These are phyloP conservation scores for Stichopus horrens DNA, from an alignment of 53 echinoderm and acorn worm species.

Conservation along the genomic window DNA sequence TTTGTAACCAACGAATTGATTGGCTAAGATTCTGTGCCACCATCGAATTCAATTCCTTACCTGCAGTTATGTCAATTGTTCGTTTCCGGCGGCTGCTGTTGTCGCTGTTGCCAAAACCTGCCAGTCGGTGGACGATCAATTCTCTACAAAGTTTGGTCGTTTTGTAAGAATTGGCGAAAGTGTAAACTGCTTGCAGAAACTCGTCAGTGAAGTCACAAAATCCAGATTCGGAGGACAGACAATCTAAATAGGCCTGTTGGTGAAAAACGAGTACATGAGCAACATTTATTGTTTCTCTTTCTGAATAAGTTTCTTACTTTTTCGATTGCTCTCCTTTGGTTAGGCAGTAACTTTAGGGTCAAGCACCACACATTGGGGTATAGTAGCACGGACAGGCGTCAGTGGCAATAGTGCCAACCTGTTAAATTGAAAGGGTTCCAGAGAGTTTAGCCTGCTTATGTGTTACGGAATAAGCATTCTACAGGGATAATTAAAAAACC, in stretches of 20 bases:
- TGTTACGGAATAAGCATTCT: too few relatives aligned
- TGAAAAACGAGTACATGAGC: neutral
- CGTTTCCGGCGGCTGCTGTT: constrained; percentile 14
- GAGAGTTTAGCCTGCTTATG: too few relatives aligned
- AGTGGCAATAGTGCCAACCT: too few relatives aligned
- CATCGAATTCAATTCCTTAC: neutral
- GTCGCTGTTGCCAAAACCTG: constrained; percentile 20
- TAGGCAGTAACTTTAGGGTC: too few relatives aligned
- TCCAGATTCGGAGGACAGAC: constrained; percentile 24
- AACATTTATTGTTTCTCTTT: neutral
- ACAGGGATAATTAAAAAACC: too few relatives aligned
- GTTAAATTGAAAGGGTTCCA: too few relatives aligned
- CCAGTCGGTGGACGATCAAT: neutral
- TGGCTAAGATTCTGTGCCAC: neutral
- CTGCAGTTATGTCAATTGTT: neutral
- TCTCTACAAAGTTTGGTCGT: constrained; percentile 21
- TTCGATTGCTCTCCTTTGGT: too few relatives aligned
- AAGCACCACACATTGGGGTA: too few relatives aligned
- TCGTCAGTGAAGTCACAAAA: constrained; percentile 32
- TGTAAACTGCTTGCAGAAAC: constrained; percentile 35
- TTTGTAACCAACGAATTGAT: too few relatives aligned
- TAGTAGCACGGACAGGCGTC: too few relatives aligned
- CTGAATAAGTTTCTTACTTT: neutral
- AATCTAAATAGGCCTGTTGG: constrained; percentile 28
- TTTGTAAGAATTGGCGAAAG: constrained; percentile 33